Conservation (phyloP, 2,888 invertebrate genomes). For the Neoascia interrupta region DNA sequence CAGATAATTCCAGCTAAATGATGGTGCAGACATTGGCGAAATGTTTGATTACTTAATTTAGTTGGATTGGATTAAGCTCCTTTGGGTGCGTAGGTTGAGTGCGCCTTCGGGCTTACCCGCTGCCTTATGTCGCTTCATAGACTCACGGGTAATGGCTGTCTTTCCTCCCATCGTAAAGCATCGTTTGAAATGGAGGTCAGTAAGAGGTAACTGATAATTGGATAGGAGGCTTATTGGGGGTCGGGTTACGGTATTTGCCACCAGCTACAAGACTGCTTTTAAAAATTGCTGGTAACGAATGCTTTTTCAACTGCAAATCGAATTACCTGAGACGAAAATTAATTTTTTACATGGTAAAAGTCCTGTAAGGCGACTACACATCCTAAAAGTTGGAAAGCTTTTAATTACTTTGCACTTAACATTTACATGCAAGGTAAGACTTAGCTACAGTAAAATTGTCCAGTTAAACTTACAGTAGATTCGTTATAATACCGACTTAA, state of each 20-base stretch:
- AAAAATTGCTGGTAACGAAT: conserved; percentile 30
- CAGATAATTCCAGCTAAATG: too few species aligned
- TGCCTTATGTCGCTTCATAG: conserved; percentile 6
- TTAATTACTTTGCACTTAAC: too few species aligned
- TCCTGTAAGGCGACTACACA: too few species aligned
- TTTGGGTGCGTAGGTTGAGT: conserved; percentile 19
- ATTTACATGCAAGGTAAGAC: too few species aligned
- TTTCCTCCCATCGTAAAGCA: conserved; percentile 14
- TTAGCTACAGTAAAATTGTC: too few species aligned
- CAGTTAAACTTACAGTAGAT: too few species aligned
- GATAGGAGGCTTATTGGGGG: conserved; percentile 27
- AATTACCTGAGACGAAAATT: too few species aligned
- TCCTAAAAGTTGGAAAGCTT: too few species aligned
- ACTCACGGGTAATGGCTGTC: neutral
- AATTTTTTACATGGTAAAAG: too few species aligned
- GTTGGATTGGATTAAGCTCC: conserved; percentile 10
- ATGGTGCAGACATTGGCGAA: conserved; percentile 9
- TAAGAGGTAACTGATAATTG: conserved; percentile 44
- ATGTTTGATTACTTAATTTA: conserved; percentile 47
- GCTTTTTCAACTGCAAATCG: too few species aligned
- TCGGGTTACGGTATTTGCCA: too few species aligned
- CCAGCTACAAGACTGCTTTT: conserved; percentile 1
- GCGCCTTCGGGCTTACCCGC: neutral
- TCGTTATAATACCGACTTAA: too few species aligned
- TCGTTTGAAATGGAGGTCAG: conserved; percentile 43